Evolutionary conservation across 2,797 vertebrate genomes (phyloP), one percentile per base, ranked within the genome.

Genomic region (Catharus ustulatus): DNA sequence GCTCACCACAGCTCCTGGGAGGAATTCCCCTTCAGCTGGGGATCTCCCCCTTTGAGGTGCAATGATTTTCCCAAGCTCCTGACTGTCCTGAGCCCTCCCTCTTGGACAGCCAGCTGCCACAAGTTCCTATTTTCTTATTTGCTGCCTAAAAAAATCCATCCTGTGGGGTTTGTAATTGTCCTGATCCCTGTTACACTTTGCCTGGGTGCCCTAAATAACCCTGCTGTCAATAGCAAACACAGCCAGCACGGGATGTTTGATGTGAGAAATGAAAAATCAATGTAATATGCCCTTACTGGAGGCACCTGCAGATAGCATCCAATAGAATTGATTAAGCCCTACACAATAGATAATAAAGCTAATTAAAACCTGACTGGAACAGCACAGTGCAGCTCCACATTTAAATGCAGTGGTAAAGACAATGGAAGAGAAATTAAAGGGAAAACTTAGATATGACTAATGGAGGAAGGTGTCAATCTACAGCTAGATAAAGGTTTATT

Each of bases 261-360:
- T 72, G 67, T 83, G 88, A 95, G 91, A 93, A 94, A 94, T 90
- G 88, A 93, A 95, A 96, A 96, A 94, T 93, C 93, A 80, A 92
- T 94, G 55, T 42, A 91, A 95, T 96, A 68, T 82, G 88, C 71
- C 71, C 88, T 78, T 90, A 75, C 84, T 73, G 71, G 45, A 90
- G 67, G 29, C 86, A 95, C 77, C 88, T 93, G 90, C 71, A 80
- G 74, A 84, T 67, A 93, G 32, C 57, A 84, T 58, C 77, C 95
- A 95, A 76, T 57, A 84, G 52, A 78, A 87, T 10, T 90, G 87
- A 96, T 88, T 88, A 88, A 91, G 77, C 81, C 61, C 67, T 61
- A 84, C 46, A 86, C 63, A 84, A 94, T 4, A 89, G 86, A 86
- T 93, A 94, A 93, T 94, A 93, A 91, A 95, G 77, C 57, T 85